A percentile compares a stretch with the other conserved stretches of the same genome.
These are phyloP conservation scores for Eristalinus sepulchralis DNA, from an alignment of 2,888 invertebrate genomes.

Conservation along the genomic window DNA sequence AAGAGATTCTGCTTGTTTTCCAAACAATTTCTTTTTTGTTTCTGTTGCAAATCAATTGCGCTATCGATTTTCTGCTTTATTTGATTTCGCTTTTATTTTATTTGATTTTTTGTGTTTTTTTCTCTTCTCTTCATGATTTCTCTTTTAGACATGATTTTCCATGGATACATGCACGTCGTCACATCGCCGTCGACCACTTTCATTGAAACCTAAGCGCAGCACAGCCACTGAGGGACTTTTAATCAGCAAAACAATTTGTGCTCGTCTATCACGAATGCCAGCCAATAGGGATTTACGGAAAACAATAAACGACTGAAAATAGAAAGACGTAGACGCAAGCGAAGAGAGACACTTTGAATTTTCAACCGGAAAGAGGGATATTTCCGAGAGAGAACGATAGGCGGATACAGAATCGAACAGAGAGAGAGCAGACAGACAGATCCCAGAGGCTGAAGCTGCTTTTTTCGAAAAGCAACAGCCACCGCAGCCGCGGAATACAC, in stretches of 20 bases:
- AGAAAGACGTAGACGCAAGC: neutral
- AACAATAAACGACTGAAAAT: conserved; percentile 42
- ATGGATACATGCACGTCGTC: conserved; percentile 70
- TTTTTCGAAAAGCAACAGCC: conserved; percentile 60
- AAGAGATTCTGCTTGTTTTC: conserved; percentile 30
- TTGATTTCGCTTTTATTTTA: conserved; percentile 71
- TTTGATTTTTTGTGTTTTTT: conserved; percentile 69
- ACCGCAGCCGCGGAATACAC: conserved; percentile 18
- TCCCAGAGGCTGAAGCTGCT: conserved; percentile 47
- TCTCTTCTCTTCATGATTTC: conserved; percentile 53
- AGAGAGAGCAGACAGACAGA: conserved; percentile 3
- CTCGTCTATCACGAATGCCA: conserved; percentile 43
- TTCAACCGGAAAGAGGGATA: conserved; percentile 1
- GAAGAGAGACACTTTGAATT: conserved; percentile 5
- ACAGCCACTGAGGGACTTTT: conserved; percentile 42
- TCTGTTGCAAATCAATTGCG: conserved; percentile 65
- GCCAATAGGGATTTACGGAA: conserved; percentile 33
- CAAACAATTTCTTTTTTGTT: conserved; percentile 38
- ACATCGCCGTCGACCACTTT: conserved; percentile 59
- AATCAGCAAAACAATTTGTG: conserved; percentile 59
- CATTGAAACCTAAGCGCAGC: conserved; percentile 63
- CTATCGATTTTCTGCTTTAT: conserved; percentile 70
- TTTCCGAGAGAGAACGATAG: neutral
- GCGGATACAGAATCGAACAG: neutral
- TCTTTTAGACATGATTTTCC: conserved; percentile 72